A percentile compares a stretch with the other conserved stretches of the same genome.
Evolutionary conservation across 1,140 invertebrate genomes (phyloP).

Genomic region (Ceratosolen solmsi): DNA sequence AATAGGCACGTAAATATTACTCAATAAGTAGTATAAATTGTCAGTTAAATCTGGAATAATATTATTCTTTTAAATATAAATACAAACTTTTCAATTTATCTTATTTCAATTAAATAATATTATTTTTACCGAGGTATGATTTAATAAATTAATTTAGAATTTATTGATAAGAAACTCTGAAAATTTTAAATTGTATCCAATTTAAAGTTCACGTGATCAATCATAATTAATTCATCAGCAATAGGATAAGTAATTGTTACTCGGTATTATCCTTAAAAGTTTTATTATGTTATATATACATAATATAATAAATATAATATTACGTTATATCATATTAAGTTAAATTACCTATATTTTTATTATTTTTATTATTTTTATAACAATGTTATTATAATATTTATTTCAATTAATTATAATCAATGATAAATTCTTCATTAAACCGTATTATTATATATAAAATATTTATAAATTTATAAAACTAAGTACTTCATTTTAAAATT

Average conservation of each 20-base stretch:
- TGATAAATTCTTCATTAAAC: no score
- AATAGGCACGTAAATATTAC: neutral
- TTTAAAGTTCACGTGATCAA: neutral
- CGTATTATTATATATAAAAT: no score
- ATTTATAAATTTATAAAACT: no score
- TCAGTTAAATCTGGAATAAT: neutral
- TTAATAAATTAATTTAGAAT: neutral
- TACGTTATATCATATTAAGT: neutral
- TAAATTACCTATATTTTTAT: no score
- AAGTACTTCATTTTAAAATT: no score
- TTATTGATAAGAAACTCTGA: neutral
- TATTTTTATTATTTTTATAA: no score
- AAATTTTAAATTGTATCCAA: neutral
- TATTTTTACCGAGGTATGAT: neutral
- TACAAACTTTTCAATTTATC: neutral
- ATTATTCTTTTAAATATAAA: neutral
- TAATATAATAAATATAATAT: no score
- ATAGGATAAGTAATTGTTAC: neutral
- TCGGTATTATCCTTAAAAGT: neutral
- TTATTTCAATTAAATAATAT: neutral
- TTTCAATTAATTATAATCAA: no score
- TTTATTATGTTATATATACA: no score
- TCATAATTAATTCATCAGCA: neutral
- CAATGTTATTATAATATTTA: no score
- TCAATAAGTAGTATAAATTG: neutral